Conservation (phyloP, 2,113 vertebrate species). For the Pygoscelis antarcticus region DNA sequence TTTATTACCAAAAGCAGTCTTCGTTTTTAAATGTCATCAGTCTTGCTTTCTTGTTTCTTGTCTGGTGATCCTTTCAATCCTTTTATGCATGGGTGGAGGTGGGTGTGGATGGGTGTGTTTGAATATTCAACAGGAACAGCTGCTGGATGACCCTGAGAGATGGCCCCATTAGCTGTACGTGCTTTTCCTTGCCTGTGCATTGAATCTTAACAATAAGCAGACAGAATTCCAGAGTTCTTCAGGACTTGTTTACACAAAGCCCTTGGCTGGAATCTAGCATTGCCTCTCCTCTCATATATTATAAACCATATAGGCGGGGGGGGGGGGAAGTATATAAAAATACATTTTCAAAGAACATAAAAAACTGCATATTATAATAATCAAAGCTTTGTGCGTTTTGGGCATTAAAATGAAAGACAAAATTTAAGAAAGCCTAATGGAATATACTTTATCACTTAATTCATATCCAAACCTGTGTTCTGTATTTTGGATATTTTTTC, state of each 20-base stretch:
- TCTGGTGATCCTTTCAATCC: slow-evolving; percentile 9
- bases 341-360: neutral
- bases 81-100: slow-evolving; percentile 48
- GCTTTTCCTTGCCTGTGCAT: slow-evolving; percentile 36
- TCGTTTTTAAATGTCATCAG: slow-evolving; percentile 28
- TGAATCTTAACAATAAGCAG: slow-evolving; percentile 54
- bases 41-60: slow-evolving; percentile 34
- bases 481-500: neutral
- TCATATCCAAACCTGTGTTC: neutral
- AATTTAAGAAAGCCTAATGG: neutral
- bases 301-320: neutral
- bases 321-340: neutral
- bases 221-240: slow-evolving; percentile 33
- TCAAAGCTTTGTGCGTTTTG: neutral
- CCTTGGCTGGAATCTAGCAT: neutral
- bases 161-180: slow-evolving; percentile 53
- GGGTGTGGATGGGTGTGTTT: slow-evolving; percentile 56
- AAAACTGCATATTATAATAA: neutral
- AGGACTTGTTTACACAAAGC: slow-evolving; percentile 36
- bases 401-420: neutral
- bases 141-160: slow-evolving; percentile 65
- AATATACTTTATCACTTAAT: neutral
- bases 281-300: neutral
- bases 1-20: neutral
- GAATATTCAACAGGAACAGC: slow-evolving; percentile 68